A percentile compares a stretch with the other conserved stretches of the same genome.
Evolutionary conservation across 2,888 invertebrate species (phyloP).

Genomic region (Caenorhabditis sp.): DNA sequence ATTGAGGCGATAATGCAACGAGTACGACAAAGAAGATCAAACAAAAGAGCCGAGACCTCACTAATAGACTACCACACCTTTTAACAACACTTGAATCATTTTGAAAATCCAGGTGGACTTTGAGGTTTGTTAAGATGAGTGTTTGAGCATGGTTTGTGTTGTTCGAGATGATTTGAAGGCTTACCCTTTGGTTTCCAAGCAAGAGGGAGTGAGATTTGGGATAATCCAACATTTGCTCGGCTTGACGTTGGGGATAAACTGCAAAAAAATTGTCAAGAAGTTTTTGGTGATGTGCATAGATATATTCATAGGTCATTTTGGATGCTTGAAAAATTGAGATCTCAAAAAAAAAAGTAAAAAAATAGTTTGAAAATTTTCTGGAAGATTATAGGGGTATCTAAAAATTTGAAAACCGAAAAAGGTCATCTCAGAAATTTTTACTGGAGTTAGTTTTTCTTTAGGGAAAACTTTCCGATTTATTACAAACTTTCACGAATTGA

Average conservation of each 20-base stretch:
- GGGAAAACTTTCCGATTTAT: no score
- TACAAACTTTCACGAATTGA: background rate
- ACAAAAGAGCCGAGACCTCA: conserved; percentile 41
- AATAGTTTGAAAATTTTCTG: no score
- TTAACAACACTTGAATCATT: background rate
- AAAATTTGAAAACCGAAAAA: no score
- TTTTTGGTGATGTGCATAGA: no score
- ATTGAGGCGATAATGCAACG: conserved; percentile 49
- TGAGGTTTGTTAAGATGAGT: background rate
- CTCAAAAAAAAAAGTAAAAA: no score
- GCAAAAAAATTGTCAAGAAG: conserved; percentile 7
- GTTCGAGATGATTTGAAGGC: background rate
- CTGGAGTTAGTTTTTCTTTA: no score
- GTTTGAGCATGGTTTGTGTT: conserved; percentile 27
- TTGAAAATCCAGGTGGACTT: background rate
- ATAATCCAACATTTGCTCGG: conserved; percentile 70
- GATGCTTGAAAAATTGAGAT: no score
- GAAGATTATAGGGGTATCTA: no score
- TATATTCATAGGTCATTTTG: no score
- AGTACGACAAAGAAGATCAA: conserved; percentile 38
- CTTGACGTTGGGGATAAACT: conserved; percentile 66
- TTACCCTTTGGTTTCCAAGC: conserved; percentile 73
- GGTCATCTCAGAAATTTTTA: no score
- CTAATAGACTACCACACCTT: conserved; percentile 37
- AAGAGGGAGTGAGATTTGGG: conserved; percentile 73